These are phyloP conservation scores for Carassius carassius DNA, from an alignment of 2,113 vertebrate genomes.

Conservation along the genomic window DNA sequence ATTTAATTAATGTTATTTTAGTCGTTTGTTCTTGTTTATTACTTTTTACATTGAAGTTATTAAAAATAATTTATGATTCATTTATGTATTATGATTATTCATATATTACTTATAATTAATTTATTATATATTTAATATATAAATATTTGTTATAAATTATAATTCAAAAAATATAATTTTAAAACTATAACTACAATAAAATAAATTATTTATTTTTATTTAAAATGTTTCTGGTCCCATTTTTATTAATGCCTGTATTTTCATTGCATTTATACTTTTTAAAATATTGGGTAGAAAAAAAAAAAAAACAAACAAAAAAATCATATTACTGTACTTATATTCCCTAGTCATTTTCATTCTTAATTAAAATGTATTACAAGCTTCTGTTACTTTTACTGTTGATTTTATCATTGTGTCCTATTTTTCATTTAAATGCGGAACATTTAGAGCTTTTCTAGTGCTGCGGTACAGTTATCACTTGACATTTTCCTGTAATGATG, in stretches of 20 bases:
- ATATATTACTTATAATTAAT: too few species aligned
- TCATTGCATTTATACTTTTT: neutral
- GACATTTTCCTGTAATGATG: neutral
- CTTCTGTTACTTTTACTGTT: neutral
- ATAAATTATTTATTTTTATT: too few species aligned
- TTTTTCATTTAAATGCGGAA: neutral
- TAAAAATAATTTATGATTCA: neutral
- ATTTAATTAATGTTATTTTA: neutral
- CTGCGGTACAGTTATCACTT: neutral
- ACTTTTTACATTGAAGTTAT: neutral
- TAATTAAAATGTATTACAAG: neutral
- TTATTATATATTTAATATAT: too few species aligned
- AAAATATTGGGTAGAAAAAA: neutral
- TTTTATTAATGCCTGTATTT: neutral
- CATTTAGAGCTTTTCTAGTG: neutral
- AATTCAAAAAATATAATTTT: neutral
- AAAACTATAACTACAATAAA: neutral
- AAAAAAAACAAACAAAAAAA: neutral
- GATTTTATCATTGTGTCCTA: neutral
- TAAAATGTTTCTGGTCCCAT: too few species aligned
- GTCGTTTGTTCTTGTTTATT: neutral
- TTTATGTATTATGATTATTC: too few species aligned
- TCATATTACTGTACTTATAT: neutral
- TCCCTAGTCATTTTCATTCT: neutral
- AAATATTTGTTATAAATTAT: neutral